phyloP scores from a whole-genome alignment of 2,113 vertebrate species.

The Colius striatus region DNA sequence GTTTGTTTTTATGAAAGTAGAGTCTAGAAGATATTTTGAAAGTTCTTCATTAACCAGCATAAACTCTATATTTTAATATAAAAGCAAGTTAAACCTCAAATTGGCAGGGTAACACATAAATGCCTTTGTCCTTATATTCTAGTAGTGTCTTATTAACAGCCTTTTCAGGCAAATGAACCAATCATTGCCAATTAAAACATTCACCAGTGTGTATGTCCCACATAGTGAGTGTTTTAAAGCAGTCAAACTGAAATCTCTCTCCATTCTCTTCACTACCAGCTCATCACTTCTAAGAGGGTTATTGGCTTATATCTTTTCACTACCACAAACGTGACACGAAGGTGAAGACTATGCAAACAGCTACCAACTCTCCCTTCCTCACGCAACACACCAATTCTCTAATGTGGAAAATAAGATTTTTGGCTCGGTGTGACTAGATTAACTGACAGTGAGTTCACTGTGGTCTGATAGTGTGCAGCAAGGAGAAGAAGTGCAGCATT shows the following conservation, averaged over 20 bases:
- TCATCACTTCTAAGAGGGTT: background rate
- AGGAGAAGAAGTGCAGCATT: background rate
- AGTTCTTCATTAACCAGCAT: background rate
- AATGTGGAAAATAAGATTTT: background rate
- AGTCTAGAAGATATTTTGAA: background rate
- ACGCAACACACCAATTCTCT: accelerated
- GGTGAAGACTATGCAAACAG: background rate
- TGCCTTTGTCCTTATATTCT: background rate
- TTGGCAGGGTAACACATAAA: background rate
- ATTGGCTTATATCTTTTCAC: background rate
- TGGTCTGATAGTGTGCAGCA: background rate
- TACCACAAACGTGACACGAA: background rate
- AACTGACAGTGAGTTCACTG: background rate
- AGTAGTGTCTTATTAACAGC: background rate
- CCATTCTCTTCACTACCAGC: background rate
- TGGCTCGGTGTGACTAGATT: background rate
- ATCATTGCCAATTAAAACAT: background rate
- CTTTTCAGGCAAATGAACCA: background rate
- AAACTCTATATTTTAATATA: background rate
- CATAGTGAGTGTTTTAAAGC: background rate
- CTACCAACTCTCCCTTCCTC: background rate
- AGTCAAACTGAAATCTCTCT: background rate
- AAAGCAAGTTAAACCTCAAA: background rate
- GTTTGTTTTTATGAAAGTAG: background rate
- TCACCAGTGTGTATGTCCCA: background rate